These are phyloP conservation scores for Litoditis marina DNA, from an alignment of 2,888 invertebrate species.

Conservation along the genomic window DNA sequence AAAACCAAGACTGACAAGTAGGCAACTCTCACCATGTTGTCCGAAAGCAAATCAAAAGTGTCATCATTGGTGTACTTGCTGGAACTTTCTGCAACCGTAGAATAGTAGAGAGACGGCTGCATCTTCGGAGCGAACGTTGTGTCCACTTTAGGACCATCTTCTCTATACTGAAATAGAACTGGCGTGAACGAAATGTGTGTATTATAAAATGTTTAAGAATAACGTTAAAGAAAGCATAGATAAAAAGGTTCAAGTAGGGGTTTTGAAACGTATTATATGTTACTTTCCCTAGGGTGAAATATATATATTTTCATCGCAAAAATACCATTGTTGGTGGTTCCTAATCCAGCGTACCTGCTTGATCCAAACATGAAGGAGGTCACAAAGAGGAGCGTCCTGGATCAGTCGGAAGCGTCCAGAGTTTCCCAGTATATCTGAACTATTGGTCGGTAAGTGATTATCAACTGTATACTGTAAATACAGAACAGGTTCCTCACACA, in stretches of 20 bases:
- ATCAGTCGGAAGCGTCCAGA: conserved; percentile 38
- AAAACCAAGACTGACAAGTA: neutral
- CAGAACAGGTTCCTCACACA: neutral
- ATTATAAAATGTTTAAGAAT: too few relatives aligned
- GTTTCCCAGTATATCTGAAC: conserved; percentile 18
- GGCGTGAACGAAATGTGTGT: neutral
- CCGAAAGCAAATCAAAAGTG: conserved; percentile 6
- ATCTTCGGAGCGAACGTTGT: neutral
- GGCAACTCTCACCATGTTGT: neutral
- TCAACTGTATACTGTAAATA: too few relatives aligned
- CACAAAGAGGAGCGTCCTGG: conserved; percentile 16
- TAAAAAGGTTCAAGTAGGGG: too few relatives aligned
- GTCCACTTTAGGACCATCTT: neutral
- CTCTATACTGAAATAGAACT: neutral
- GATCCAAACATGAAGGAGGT: conserved; percentile 9
- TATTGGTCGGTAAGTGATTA: too few relatives aligned
- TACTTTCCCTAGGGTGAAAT: too few relatives aligned
- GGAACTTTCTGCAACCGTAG: neutral
- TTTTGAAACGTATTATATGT: too few relatives aligned
- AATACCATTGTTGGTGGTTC: too few relatives aligned
- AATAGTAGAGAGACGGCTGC: neutral
- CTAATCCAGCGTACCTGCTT: conserved; percentile 10
- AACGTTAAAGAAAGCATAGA: too few relatives aligned
- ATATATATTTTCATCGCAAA: too few relatives aligned
- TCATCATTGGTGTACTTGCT: neutral